Evolutionary conservation across 1,140 invertebrate genomes (phyloP), one percentile per base, ranked within the genome.

Genomic region (Hycleus phaleratus): DNA sequence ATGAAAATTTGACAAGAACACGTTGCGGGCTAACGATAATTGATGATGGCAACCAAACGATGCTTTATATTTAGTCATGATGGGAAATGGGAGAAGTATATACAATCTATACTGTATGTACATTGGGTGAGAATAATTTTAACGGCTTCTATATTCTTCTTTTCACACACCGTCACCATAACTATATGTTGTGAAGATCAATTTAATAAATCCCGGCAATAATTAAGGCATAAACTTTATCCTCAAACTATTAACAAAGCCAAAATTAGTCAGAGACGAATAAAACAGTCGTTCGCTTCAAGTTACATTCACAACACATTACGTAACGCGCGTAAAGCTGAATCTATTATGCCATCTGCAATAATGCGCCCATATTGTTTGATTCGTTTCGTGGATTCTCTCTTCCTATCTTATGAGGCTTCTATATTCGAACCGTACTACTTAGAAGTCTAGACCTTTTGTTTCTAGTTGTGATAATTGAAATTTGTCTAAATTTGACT

Each of bases 1-100:
- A 70, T 66, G 66, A 68, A 65, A 66, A 70, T 70, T 70, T 68
- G 66, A 70, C 67, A 66, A 65, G 65, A 68, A 66, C 67, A 66
- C 64, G 64, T 67, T 62, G 64, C 64, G 55, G 55, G 44, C 60
- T 59, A 65, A 65, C 57, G 63, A 60, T 65, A 65, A 65, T 65
- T 65, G 63, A 65, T 65, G 60, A 59, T 53, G 60, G 54, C 55
- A 56, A 58, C 54, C 52, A 32, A 32, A 32, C 32, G 32, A 32
- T 32, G 32, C 32, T 32, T 32, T 32, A 32, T 32, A 32, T 32
- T 32, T 32, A 32, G 32, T 32, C 32, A 32, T 32, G 32, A 32
- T 32, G 61, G 26, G 38, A 6, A 10, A 39, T 11, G 40, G 10
- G 40, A 42, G 40, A 10, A 11, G 6, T 5, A 42, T 42, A 10